Evolutionary conservation across 2,113 vertebrate species (phyloP).

Genomic region (Rousettus leschenaultii): DNA sequence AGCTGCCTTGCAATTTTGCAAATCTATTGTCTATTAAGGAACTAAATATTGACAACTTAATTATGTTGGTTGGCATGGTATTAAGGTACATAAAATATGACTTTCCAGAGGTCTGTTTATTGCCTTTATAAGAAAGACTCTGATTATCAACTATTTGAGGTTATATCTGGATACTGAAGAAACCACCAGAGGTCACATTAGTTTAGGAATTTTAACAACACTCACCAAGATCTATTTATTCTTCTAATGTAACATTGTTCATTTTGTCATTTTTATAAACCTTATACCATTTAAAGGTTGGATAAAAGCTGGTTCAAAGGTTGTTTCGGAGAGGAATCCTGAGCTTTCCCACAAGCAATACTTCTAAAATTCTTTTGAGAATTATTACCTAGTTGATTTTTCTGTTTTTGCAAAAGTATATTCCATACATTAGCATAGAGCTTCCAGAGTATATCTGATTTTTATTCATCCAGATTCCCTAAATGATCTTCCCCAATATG

Average conservation of each 20-base stretch:
- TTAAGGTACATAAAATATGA: not conserved
- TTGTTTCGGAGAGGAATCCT: not conserved
- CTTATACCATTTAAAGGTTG: not conserved
- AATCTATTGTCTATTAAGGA: not conserved
- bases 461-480: slow-evolving; percentile 48
- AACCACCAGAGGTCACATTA: not conserved
- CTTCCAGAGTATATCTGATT: slow-evolving; percentile 48
- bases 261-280: slow-evolving; percentile 16
- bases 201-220: slow-evolving; percentile 10
- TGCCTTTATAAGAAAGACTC: not conserved
- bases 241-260: not conserved
- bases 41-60: not conserved
- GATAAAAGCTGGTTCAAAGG: not conserved
- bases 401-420: slow-evolving; percentile 16
- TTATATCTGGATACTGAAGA: slow-evolving; percentile 8
- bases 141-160: not conserved
- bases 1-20: not conserved
- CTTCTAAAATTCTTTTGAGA: slow-evolving; percentile 31
- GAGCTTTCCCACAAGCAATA: not conserved
- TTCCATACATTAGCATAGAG: not conserved
- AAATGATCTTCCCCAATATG: slow-evolving; percentile 57
- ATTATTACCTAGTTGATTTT: slow-evolving; percentile 39
- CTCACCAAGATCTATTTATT: not conserved
- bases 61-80: not conserved
- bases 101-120: not conserved